These are phyloP conservation scores for Hanleya hanleyi DNA, from an alignment of 2,888 invertebrate genomes.

Conservation along the genomic window DNA sequence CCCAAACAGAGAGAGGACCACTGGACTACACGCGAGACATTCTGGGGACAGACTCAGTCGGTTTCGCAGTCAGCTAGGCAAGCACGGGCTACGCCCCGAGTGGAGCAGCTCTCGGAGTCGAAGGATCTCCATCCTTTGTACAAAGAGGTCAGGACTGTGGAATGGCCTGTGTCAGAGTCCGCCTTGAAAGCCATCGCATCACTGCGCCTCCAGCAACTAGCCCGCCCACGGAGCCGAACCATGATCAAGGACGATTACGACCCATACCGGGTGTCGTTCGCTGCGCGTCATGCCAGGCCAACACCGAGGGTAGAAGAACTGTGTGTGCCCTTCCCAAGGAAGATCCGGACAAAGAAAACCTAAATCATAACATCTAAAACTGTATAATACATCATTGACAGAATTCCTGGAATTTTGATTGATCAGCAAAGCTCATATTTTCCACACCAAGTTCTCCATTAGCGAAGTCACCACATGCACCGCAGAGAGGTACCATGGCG, in stretches of 20 bases:
- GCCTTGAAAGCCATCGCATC: constrained; percentile 62
- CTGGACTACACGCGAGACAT: constrained; percentile 44
- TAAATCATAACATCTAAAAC: no score
- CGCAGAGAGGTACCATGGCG: no score
- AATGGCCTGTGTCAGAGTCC: constrained; percentile 55
- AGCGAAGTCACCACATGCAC: no score
- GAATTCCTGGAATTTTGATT: no score
- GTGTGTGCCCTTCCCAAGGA: constrained; percentile 59
- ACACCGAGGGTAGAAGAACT: constrained; percentile 63
- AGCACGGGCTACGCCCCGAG: constrained; percentile 44
- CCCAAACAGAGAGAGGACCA: constrained; percentile 53
- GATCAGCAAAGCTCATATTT: no score
- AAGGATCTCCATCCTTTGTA: constrained; percentile 54
- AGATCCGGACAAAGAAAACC: constrained; percentile 55
- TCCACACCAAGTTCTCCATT: no score
- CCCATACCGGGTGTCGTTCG: constrained; percentile 60
- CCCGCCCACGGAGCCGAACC: constrained; percentile 63
- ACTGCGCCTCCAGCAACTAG: constrained; percentile 61
- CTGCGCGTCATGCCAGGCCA: constrained; percentile 52
- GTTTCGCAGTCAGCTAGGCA: constrained; percentile 48
- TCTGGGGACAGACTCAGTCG: constrained; percentile 40
- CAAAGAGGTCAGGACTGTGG: constrained; percentile 50
- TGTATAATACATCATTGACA: no score
- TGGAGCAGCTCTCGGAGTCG: constrained; percentile 55
- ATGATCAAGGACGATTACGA: constrained; percentile 68